Conservation (phyloP, 2,888 invertebrate species). For the Apodemia mormo region DNA sequence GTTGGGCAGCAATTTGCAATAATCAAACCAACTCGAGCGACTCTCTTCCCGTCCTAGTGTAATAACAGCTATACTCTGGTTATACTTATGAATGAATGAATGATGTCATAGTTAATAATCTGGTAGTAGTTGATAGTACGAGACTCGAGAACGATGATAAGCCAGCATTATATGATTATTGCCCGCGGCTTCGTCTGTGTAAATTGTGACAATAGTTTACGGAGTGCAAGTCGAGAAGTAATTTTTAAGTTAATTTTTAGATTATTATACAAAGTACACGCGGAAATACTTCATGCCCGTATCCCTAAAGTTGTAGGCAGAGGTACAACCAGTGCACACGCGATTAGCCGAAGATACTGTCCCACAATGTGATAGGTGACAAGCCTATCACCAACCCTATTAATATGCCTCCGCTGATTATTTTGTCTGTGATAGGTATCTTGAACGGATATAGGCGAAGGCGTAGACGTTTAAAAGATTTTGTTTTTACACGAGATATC, state of each 20-base stretch:
- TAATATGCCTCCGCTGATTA: too few relatives aligned
- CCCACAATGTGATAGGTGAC: too few relatives aligned
- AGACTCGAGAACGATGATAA: background rate
- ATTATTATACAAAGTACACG: too few relatives aligned
- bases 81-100: slow-evolving; percentile 43
- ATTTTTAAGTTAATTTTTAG: background rate
- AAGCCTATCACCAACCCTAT: too few relatives aligned
- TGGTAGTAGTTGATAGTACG: background rate
- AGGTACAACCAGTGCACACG: too few relatives aligned
- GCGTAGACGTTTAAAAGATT: too few relatives aligned
- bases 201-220: background rate
- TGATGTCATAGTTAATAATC: slow-evolving; percentile 40
- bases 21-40: slow-evolving; percentile 50
- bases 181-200: background rate
- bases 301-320: too few relatives aligned
- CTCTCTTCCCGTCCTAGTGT: slow-evolving; percentile 39
- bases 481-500: too few relatives aligned
- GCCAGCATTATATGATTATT: background rate
- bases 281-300: too few relatives aligned
- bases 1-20: slow-evolving; percentile 60
- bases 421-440: too few relatives aligned
- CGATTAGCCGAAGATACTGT: too few relatives aligned
- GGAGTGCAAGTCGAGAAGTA: background rate
- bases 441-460: too few relatives aligned
- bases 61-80: slow-evolving; percentile 38